phyloP scores from a whole-genome alignment of 2,888 invertebrate species.

The Drosophila anomelani region DNA sequence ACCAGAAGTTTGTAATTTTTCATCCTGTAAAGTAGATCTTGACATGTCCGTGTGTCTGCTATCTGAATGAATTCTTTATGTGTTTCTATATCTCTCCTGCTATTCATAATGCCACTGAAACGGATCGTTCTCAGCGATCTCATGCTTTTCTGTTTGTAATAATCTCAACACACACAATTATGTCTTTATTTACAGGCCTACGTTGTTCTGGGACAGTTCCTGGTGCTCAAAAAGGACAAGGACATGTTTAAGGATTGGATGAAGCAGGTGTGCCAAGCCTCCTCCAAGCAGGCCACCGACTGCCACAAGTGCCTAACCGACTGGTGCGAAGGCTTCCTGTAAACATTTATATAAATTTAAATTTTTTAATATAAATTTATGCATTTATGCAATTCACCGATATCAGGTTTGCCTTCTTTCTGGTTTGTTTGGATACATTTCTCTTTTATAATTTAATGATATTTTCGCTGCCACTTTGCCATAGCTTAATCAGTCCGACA shows the following conservation, averaged over 20 bases:
- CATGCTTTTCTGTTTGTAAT: background rate
- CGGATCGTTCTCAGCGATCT: too few relatives aligned
- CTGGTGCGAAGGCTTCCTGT: conserved; percentile 99
- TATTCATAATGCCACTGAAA: too few relatives aligned
- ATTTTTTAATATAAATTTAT: too few relatives aligned
- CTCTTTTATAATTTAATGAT: background rate
- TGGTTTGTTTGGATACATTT: background rate
- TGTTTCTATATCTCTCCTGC: too few relatives aligned
- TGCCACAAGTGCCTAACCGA: conserved; percentile 98
- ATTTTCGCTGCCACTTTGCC: conserved; percentile 15
- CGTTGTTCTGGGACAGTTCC: conserved; percentile 97
- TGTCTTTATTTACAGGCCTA: conserved; percentile 91
- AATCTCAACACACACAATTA: background rate
- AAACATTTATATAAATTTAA: conserved; percentile 63
- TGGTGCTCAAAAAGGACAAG: conserved; percentile 97
- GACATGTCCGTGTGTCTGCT: too few relatives aligned
- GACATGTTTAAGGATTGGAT: conserved; percentile 99
- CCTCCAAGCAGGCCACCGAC: conserved; percentile 95
- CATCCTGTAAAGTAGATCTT: too few relatives aligned
- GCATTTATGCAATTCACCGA: too few relatives aligned
- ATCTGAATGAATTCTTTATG: too few relatives aligned
- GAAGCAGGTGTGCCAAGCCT: conserved; percentile 96
- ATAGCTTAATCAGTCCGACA: conserved; percentile 33
- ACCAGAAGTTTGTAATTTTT: too few relatives aligned
- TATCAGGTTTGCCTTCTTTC: background rate